Conservation (phyloP, 2,797 vertebrate species). For the Premnoplex brunnescens region DNA sequence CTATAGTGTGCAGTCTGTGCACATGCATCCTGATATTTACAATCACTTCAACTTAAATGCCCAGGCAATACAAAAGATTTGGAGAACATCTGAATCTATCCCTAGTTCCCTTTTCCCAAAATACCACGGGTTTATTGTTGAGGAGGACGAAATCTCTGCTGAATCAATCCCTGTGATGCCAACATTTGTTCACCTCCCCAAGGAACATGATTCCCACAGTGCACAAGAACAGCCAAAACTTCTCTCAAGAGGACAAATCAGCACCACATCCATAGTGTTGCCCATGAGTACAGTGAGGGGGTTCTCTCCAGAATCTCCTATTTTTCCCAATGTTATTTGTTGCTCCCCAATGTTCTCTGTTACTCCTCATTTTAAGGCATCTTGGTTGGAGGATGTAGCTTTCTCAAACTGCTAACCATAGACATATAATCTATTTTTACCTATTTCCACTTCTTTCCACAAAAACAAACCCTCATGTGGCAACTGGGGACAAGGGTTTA, state of each 20-base stretch:
- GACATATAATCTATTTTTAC: not conserved
- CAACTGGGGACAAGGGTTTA: not conserved
- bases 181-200: not conserved
- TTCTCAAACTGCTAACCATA: not conserved
- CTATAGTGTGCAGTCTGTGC: not conserved
- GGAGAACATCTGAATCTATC: not conserved
- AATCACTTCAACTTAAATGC: not conserved
- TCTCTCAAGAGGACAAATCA: not conserved
- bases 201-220: not conserved
- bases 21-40: not conserved
- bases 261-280: not conserved
- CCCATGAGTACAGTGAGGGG: not conserved
- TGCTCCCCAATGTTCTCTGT: not conserved
- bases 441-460: not conserved
- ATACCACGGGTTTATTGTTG: not conserved
- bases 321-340: not conserved
- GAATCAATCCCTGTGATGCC: not conserved
- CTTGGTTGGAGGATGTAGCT: not conserved
- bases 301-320: not conserved
- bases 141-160: not conserved
- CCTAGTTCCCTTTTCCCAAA: not conserved
- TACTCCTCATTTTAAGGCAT: not conserved
- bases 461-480: not conserved
- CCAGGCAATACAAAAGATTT: accelerated
- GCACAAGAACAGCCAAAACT: not conserved